Percentiles rank a stretch among this genome's conserved stretches.
These are phyloP conservation scores for Samia ricini DNA, from an alignment of 1,140 invertebrate genomes.

Conservation along the genomic window DNA sequence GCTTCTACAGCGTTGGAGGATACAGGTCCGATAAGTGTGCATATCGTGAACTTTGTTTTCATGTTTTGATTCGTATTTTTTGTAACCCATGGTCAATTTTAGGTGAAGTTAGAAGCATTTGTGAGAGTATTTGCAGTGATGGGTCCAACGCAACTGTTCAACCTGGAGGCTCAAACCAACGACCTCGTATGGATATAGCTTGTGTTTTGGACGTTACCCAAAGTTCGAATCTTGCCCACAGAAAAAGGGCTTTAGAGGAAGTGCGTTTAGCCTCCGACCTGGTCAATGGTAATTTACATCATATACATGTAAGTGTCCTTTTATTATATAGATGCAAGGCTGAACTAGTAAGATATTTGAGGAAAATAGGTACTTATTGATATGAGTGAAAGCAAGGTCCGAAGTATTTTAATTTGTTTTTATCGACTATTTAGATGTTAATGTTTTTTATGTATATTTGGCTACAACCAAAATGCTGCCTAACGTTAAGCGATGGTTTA, in stretches of 20 bases:
- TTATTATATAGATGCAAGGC: neutral
- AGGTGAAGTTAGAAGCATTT: conserved; percentile 81
- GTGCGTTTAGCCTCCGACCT: conserved; percentile 87
- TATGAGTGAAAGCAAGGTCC: neutral
- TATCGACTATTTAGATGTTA: too few species aligned
- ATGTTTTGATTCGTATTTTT: conserved; percentile 37
- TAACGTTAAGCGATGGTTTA: too few species aligned
- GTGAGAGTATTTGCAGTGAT: conserved; percentile 87
- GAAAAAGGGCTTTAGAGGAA: conserved; percentile 91
- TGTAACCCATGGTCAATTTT: conserved; percentile 35
- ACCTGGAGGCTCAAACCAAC: conserved; percentile 64
- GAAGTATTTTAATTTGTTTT: too few species aligned
- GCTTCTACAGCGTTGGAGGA: conserved; percentile 56
- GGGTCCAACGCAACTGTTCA: conserved; percentile 82
- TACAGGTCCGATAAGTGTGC: conserved; percentile 45
- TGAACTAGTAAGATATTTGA: conserved; percentile 9
- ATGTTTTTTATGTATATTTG: too few species aligned
- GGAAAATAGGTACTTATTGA: neutral
- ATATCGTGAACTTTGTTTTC: conserved; percentile 41
- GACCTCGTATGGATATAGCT: conserved; percentile 92
- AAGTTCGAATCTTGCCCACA: conserved; percentile 83
- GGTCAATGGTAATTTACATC: conserved; percentile 89
- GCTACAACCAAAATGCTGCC: too few species aligned
- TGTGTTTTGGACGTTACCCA: conserved; percentile 92
- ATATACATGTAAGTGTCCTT: conserved; percentile 85